Conservation (phyloP, 2,113 vertebrate genomes). For the Perca flavescens region DNA sequence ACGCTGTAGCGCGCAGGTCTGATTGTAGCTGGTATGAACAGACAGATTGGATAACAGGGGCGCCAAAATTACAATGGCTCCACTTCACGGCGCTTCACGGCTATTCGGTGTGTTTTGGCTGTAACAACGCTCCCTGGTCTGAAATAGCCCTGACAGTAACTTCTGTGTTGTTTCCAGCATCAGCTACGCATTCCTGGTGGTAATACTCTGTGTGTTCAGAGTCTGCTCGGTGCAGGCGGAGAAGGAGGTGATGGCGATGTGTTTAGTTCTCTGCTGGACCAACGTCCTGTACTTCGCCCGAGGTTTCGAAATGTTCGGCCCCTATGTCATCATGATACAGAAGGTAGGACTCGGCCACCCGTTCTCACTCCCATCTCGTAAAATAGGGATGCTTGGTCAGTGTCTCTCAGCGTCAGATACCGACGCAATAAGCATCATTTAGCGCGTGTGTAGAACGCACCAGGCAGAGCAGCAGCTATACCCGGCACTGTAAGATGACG, state of each 20-base stretch:
- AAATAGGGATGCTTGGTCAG: too few relatives aligned
- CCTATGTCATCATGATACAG: conserved; percentile 98
- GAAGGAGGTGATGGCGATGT: conserved; percentile 90
- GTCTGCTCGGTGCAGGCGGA: conserved; percentile 87
- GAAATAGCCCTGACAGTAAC: background rate
- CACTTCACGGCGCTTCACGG: rapidly evolving
- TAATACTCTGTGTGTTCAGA: conserved; percentile 91
- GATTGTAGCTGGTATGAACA: too few relatives aligned
- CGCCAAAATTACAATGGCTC: too few relatives aligned
- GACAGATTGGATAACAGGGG: too few relatives aligned
- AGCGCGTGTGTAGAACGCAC: too few relatives aligned
- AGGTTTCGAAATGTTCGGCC: conserved; percentile 96
- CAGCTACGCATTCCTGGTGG: conserved; percentile 90
- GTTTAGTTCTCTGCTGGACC: conserved; percentile 94
- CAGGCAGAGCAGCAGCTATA: too few relatives aligned
- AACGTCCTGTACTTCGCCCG: conserved; percentile 96
- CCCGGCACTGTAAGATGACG: too few relatives aligned
- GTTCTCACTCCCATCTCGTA: too few relatives aligned
- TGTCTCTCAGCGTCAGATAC: background rate
- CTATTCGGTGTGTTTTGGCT: too few relatives aligned
- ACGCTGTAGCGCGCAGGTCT: too few relatives aligned
- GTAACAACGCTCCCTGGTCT: background rate
- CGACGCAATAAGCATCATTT: too few relatives aligned
- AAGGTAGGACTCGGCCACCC: conserved; percentile 85
- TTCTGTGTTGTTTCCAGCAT: conserved; percentile 81